A percentile compares a stretch with the other conserved stretches of the same genome.
These are phyloP conservation scores for Marmota monax DNA, from an alignment of 2,113 vertebrate species.

Conservation along the genomic window DNA sequence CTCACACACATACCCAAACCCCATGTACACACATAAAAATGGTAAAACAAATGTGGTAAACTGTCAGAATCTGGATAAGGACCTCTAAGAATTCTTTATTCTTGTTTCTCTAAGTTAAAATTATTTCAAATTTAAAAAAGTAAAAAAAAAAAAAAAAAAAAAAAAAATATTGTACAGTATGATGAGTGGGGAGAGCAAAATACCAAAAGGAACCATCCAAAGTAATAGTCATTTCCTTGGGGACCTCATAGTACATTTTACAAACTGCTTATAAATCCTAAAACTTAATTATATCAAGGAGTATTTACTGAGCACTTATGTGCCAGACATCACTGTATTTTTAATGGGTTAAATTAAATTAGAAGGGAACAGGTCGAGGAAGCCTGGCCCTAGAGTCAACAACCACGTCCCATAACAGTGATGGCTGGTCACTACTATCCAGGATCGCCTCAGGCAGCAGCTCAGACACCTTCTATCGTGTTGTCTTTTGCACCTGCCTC, in stretches of 20 bases:
- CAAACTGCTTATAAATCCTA: background rate
- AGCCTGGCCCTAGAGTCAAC: background rate
- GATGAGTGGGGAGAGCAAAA: background rate
- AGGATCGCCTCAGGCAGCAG: background rate
- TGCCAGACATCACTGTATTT: background rate
- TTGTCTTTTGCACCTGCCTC: background rate
- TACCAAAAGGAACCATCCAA: background rate
- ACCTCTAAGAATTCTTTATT: slow-evolving; percentile 3
- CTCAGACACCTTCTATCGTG: background rate
- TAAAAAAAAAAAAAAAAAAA: background rate
- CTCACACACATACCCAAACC: background rate
- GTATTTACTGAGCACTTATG: background rate
- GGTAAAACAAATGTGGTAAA: background rate
- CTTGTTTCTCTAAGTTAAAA: slow-evolving; percentile 18
- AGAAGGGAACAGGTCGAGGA: background rate
- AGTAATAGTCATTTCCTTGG: background rate
- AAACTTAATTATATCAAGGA: background rate
- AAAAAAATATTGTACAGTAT: background rate
- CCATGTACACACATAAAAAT: background rate
- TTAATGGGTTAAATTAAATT: background rate
- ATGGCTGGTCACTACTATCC: background rate
- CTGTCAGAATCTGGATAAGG: background rate
- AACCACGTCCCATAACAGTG: background rate
- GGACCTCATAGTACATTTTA: background rate
- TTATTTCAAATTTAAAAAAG: background rate